These are phyloP conservation scores for Caerostris extrusa DNA, from an alignment of 1,140 invertebrate genomes.

Conservation along the genomic window DNA sequence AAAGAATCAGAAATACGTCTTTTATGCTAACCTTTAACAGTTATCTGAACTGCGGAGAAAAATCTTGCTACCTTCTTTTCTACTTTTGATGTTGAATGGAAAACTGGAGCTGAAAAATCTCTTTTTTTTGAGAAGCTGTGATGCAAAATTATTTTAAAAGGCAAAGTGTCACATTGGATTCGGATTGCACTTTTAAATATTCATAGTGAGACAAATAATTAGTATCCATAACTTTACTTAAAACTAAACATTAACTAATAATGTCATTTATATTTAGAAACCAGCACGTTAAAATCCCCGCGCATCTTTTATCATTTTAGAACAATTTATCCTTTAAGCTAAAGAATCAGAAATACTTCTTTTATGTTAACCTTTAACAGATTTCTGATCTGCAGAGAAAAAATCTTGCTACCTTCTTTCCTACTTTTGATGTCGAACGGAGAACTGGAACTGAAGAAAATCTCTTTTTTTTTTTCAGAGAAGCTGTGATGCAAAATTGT, in stretches of 20 bases:
- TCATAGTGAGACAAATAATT: too few relatives aligned
- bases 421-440: background rate
- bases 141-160: too few relatives aligned
- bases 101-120: background rate
- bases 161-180: too few relatives aligned
- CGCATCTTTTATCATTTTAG: background rate
- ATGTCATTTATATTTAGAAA: too few relatives aligned
- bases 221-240: too few relatives aligned
- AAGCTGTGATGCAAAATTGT: background rate
- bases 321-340: background rate
- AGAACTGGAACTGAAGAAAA: background rate
- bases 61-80: background rate
- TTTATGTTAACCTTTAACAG: background rate
- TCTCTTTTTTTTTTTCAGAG: background rate
- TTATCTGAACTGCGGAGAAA: background rate
- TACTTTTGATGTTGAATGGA: conserved; percentile 4
- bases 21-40: background rate
- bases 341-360: background rate
- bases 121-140: too few relatives aligned
- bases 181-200: too few relatives aligned
- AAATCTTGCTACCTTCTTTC: background rate
- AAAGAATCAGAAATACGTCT: background rate
- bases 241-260: too few relatives aligned
- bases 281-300: background rate
- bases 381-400: background rate